Base-by-base conservation (phyloP, 2,888 invertebrate species). In the Pyrrhosoma nymphula region DNA sequence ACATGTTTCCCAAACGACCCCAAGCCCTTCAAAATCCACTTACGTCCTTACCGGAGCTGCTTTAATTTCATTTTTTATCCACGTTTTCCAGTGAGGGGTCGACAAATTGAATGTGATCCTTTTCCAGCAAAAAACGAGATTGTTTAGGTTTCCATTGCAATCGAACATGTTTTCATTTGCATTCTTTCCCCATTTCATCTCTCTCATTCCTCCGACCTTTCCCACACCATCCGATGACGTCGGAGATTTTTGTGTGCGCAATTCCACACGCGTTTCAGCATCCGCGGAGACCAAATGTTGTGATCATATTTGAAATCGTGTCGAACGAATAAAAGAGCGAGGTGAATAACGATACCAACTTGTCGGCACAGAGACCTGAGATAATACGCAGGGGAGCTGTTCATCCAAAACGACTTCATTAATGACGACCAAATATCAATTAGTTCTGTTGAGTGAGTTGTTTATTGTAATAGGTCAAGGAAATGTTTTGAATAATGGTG, bases 41-140 rank as follows among this genome's bases (percentile, higher is more conserved):
- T 16, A 82, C 16, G 20, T 60, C 69, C 69, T n/a, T n/a, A 16
- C 82, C 82, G 23, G 82, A 16, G 82, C 16, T 16, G 30, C 35
- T 82, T 82, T 35, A 30, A 82, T 82, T 82, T 82, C 82, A 14
- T 35, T 82, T 82, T 82, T 82, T 82, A 47, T 12, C 10, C 82
- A 35, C 82, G 82, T 35, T 82, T 20, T 60, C 60, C 6, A 60
- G 47, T 23, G 69, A 69, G 69, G 26, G 69, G 35, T 82, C 82
- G 82, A 82, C 82, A 82, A 82, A 82, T 82, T 82, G 82, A 82
- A 82, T 35, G 35, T 14, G 82, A 82, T 82, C 35, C 82, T 30
- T 35, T 30, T 30, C 30, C 82, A 14, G 35, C 4, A 35, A 82
- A 47, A 18, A 35, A 18, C 82, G 82, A 82, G 30, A 35, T 82